Percentiles rank a stretch among this genome's conserved stretches.
These are phyloP conservation scores for Clarias fuscus DNA, from an alignment of 2,797 vertebrate species.

Conservation along the genomic window DNA sequence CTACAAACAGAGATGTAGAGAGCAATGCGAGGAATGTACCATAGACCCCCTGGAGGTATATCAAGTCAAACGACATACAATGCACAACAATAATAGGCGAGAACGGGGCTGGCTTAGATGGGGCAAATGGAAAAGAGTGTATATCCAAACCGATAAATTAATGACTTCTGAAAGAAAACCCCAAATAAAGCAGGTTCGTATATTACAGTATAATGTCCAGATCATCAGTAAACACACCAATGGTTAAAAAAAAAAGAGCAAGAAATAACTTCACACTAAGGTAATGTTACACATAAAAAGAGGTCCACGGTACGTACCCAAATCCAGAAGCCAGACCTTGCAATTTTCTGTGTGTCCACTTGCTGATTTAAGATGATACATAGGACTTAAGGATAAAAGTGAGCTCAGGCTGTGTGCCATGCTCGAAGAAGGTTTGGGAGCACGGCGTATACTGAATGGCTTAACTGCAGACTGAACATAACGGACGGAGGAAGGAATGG, in stretches of 20 bases:
- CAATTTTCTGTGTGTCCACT: constrained; percentile 71
- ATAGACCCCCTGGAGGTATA: constrained; percentile 14
- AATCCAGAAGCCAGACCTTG: constrained; percentile 80
- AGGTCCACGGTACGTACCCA: constrained; percentile 65
- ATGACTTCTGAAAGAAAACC: neutral
- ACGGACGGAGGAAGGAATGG: constrained; percentile 29
- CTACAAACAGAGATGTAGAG: neutral
- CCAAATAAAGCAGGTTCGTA: neutral
- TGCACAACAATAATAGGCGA: constrained; percentile 1
- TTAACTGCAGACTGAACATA: constrained; percentile 35
- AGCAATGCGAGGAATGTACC: constrained; percentile 39
- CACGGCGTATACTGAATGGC: neutral
- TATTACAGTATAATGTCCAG: neutral
- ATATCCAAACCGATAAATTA: no score
- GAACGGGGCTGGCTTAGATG: neutral
- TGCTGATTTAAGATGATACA: constrained; percentile 70
- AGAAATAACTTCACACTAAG: neutral
- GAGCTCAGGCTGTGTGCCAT: constrained; percentile 75
- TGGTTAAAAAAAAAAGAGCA: neutral
- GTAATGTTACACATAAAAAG: neutral
- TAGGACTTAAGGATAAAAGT: constrained; percentile 67
- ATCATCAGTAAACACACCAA: neutral
- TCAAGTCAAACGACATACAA: neutral
- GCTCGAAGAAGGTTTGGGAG: constrained; percentile 26
- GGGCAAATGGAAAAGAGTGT: neutral